These are phyloP conservation scores for Potamilus streckersoni DNA, from an alignment of 1,140 invertebrate species.

Conservation along the genomic window DNA sequence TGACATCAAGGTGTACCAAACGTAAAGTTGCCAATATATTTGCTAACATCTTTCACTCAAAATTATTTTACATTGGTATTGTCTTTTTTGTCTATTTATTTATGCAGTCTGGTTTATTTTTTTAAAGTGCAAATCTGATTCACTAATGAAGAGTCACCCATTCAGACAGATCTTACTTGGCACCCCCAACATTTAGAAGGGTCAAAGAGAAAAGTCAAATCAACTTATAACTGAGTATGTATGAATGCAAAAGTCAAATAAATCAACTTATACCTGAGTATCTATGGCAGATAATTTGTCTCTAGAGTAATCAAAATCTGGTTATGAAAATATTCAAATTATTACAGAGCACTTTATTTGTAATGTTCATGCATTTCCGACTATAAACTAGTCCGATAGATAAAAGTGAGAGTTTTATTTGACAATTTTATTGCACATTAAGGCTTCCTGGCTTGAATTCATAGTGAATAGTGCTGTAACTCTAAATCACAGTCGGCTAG, in stretches of 20 bases:
- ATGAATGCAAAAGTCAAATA: constrained; percentile 36
- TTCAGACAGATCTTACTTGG: no score
- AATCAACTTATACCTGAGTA: no score
- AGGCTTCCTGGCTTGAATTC: neutral
- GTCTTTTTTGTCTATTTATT: no score
- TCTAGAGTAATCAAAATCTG: no score
- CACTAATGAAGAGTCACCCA: constrained; percentile 25
- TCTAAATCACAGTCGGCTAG: neutral
- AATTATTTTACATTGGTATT: no score
- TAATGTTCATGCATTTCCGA: neutral
- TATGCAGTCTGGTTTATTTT: no score
- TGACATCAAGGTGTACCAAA: no score
- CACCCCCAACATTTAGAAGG: neutral
- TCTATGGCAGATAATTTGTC: no score
- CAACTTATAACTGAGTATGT: neutral
- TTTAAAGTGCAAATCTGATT: neutral
- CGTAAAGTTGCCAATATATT: no score
- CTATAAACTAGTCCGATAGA: constrained; percentile 16
- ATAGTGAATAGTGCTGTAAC: constrained; percentile 7
- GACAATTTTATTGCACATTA: constrained; percentile 25
- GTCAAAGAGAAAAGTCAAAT: constrained; percentile 31
- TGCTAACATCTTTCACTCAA: no score
- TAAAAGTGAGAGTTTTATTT: constrained; percentile 12
- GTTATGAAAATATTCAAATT: no score
- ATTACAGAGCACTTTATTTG: no score